Conservation (phyloP, 2,888 invertebrate genomes). For the Dryomyza anilis region DNA sequence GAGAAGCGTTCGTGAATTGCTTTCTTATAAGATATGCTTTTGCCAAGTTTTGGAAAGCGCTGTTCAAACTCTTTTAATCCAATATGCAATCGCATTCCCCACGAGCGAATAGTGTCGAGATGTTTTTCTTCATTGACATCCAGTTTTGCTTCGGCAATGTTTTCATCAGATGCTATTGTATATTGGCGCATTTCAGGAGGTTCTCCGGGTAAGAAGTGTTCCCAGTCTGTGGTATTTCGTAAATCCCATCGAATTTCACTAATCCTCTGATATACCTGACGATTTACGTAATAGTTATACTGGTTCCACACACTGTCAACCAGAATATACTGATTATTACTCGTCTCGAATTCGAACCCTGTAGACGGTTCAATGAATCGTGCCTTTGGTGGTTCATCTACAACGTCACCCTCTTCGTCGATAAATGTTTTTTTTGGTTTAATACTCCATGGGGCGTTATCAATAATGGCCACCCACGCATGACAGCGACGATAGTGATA, state of each 20-base stretch:
- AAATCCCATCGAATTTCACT: constrained; percentile 69
- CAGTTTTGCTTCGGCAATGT: constrained; percentile 60
- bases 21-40: constrained; percentile 73
- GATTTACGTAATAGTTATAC: constrained; percentile 80
- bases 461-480: constrained; percentile 79
- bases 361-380: constrained; percentile 87
- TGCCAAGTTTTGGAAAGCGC: constrained; percentile 77
- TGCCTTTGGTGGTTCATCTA: constrained; percentile 58
- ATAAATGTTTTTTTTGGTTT: constrained; percentile 46
- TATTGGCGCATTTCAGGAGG: constrained; percentile 63
- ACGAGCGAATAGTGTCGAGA: constrained; percentile 76
- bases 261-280: constrained; percentile 65
- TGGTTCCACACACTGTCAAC: constrained; percentile 88
- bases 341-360: constrained; percentile 68
- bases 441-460: constrained; percentile 55
- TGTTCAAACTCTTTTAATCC: constrained; percentile 66
- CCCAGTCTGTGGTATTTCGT: constrained; percentile 69
- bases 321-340: constrained; percentile 70
- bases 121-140: constrained; percentile 69
- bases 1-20: constrained; percentile 78
- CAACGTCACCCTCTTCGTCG: constrained; percentile 50
- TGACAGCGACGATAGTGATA: constrained; percentile 76
- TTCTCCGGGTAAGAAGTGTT: constrained; percentile 75
- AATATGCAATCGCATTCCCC: constrained; percentile 73
- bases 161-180: constrained; percentile 60